A percentile compares a stretch with the other conserved stretches of the same genome.
Evolutionary conservation across 2,888 invertebrate genomes (phyloP).

Genomic region (Meteorus cinctellus): DNA sequence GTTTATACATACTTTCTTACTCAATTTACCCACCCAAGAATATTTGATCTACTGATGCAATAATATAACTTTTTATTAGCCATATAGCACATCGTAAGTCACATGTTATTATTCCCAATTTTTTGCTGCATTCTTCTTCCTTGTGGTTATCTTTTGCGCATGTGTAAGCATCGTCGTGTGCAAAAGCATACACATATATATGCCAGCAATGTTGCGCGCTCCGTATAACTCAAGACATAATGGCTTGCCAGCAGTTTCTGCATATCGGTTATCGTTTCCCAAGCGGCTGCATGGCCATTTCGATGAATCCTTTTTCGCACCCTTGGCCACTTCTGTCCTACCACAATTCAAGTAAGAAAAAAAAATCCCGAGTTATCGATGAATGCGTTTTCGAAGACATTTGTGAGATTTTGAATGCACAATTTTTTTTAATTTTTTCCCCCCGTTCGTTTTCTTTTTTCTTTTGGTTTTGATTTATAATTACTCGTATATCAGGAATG

Average conservation of each 20-base stretch:
- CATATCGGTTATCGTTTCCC: conserved; percentile 61
- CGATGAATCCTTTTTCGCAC: conserved; percentile 13
- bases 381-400: too few relatives aligned
- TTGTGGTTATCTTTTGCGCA: background rate
- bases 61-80: conserved; percentile 2
- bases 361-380: background rate
- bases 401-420: background rate
- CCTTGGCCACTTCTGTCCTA: background rate
- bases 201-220: conserved; percentile 44
- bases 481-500: conserved; percentile 5
- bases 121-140: background rate
- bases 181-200: conserved; percentile 39
- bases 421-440: background rate
- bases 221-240: conserved; percentile 64
- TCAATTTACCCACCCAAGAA: background rate
- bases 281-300: conserved; percentile 39
- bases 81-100: conserved; percentile 17
- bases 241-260: conserved; percentile 59
- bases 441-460: background rate
- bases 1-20: background rate
- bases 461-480: background rate
- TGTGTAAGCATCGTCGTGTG: background rate
- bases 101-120: conserved; percentile 8
- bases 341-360: background rate
- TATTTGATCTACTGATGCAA: background rate